Evolutionary conservation across 2,113 vertebrate species (phyloP).

Genomic region (Lepisosteus osseus): DNA sequence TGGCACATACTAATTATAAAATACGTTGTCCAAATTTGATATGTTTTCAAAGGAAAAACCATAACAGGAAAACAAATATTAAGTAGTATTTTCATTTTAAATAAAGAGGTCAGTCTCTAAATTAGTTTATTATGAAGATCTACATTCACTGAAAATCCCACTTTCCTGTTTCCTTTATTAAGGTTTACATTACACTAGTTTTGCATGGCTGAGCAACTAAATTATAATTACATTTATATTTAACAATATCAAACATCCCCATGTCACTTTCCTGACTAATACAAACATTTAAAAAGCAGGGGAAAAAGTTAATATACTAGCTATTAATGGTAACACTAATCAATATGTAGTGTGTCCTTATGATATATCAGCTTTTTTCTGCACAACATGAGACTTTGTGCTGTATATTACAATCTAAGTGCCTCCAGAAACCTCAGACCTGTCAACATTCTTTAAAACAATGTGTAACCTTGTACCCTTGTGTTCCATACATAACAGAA

Average conservation of each 20-base stretch:
- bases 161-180: too few species aligned
- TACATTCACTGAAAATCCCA: background rate
- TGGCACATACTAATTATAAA: background rate
- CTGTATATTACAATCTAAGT: background rate
- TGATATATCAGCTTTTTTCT: background rate
- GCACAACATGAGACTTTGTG: background rate
- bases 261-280: background rate
- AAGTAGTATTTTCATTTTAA: background rate
- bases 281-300: background rate
- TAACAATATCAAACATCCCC: background rate
- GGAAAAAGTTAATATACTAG: background rate
- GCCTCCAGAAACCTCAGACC: background rate
- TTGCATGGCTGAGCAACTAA: too few species aligned
- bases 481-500: background rate
- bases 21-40: background rate
- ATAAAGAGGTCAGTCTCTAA: background rate
- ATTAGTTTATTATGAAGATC: background rate
- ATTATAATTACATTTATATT: too few species aligned
- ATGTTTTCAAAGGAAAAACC: background rate
- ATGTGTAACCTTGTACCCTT: background rate
- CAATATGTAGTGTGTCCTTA: background rate
- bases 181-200: too few species aligned
- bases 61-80: background rate
- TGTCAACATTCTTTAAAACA: background rate
- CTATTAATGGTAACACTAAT: background rate